Evolutionary conservation across 2,797 vertebrate species (phyloP), one percentile per base, ranked within the genome.

Genomic region (Siniperca undulata): DNA sequence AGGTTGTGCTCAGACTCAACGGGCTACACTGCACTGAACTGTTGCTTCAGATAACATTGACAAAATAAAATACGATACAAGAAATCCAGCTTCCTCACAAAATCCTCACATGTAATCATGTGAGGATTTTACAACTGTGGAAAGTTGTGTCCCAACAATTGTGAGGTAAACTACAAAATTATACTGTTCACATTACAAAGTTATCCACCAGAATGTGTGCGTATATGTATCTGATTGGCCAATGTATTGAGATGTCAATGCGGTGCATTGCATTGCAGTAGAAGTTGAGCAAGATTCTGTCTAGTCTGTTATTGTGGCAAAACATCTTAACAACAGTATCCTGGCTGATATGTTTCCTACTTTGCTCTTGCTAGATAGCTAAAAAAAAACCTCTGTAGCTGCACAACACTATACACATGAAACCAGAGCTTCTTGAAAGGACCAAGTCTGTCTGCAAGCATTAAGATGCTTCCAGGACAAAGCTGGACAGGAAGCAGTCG

Each of bases 401-500:
- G 64, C 22, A 27, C 7, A 61, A 24, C 22, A 50, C 19, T n/a
- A 19, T 4, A n/a, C 30, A 61, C 17, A 70, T 38, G 6, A 14
- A 53, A 61, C 46, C 38, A 64, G 24, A 65, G 8, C 40, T 36
- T 80, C 11, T 65, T 50, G 22, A 59, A 17, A 5, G 9, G 42
- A 44, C 61, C 24, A 14, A 48, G 30, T 44, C 48, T n/a, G 24
- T 46, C 40, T 59, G 55, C 2, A 56, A 44, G 53, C 40, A 40
- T 30, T 46, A 30, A 53, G 67, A 56, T 77, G 38, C 74, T 77
- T 82, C 64, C 58, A 64, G 46, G 12, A 46, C 20, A 59, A 60
- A 70, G 59, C 46, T 52, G 12, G 17, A 67, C 61, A 80, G 79
- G 81, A 86, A 70, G 27, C 27, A 56, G 68, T 44, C 14, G 27